phyloP scores from a whole-genome alignment of 2,113 vertebrate genomes.

The Urocynchramus pylzowi region DNA sequence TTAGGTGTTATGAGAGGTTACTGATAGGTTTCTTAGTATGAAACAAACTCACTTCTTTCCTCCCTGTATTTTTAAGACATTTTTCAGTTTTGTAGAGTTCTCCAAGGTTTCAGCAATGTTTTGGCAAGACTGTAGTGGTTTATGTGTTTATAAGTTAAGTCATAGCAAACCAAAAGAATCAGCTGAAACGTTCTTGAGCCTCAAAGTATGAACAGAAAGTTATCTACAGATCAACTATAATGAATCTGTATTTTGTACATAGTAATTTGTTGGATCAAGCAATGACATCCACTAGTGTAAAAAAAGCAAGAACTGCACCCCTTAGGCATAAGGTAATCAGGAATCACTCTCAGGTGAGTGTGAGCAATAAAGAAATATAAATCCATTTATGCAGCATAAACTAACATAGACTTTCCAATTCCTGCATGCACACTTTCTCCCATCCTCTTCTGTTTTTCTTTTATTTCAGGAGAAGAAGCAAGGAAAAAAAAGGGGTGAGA shows the following conservation, averaged over 20 bases:
- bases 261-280: background rate
- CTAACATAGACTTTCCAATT: background rate
- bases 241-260: background rate
- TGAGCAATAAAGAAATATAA: background rate
- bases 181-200: background rate
- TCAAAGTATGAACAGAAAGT: fast-evolving
- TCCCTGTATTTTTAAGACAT: background rate
- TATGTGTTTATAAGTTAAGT: background rate
- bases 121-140: background rate
- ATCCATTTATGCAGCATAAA: background rate
- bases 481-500: background rate
- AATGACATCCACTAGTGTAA: background rate
- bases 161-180: background rate
- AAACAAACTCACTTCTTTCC: background rate
- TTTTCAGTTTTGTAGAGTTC: background rate
- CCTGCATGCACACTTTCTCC: background rate
- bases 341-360: background rate
- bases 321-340: background rate
- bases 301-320: background rate
- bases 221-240: background rate
- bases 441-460: background rate
- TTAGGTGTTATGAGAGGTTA: background rate
- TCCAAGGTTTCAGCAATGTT: background rate
- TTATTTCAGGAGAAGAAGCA: background rate
- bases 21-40: background rate